These are phyloP conservation scores for Cabera pusaria DNA, from an alignment of 2,888 invertebrate species.

Conservation along the genomic window DNA sequence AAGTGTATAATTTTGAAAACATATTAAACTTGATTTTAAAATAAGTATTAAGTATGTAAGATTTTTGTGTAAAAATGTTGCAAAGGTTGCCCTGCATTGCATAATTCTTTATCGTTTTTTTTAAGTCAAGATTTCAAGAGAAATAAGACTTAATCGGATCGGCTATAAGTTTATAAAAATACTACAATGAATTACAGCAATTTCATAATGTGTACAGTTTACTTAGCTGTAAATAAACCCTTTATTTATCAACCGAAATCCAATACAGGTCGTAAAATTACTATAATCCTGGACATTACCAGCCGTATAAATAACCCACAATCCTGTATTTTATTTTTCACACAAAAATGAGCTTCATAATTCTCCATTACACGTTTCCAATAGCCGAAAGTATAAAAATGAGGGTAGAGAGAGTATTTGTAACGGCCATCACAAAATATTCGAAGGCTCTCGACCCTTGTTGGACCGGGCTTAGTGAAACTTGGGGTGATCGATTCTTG, in stretches of 20 bases:
- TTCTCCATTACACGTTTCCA: conserved; percentile 45
- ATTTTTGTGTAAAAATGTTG: background rate
- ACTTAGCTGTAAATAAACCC: too few species aligned
- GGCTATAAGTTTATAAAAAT: too few species aligned
- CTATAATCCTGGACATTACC: conserved; percentile 15
- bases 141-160: too few species aligned
- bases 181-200: too few species aligned
- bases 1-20: too few species aligned
- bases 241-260: too few species aligned
- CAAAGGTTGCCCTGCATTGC: too few species aligned
- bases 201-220: too few species aligned
- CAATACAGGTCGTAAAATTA: conserved; percentile 6
- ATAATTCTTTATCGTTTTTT: too few species aligned
- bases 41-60: too few species aligned
- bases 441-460: conserved; percentile 59
- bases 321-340: conserved; percentile 28
- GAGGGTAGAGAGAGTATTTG: conserved; percentile 47
- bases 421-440: conserved; percentile 57
- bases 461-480: conserved; percentile 57
- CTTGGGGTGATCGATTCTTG: conserved; percentile 58
- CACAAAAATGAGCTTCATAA: conserved; percentile 36
- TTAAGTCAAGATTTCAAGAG: too few species aligned
- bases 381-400: conserved; percentile 50
- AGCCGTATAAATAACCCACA: conserved; percentile 11
- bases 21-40: too few species aligned